phyloP scores from a whole-genome alignment of 1,140 invertebrate species.

The Drosophila prosaltans region DNA sequence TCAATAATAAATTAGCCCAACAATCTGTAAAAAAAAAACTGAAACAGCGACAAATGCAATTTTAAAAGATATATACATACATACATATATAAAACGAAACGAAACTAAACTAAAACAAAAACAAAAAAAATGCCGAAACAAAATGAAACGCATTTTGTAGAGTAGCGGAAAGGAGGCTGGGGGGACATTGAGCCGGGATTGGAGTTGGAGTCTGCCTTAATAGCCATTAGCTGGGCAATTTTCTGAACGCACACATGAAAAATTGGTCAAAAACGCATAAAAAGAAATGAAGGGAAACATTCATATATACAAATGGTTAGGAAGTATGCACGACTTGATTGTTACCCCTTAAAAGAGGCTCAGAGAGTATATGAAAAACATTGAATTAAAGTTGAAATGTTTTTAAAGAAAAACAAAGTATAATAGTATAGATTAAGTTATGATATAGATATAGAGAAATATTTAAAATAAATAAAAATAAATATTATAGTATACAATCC shows the following conservation, averaged over 20 bases:
- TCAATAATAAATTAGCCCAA: slow-evolving; percentile 76
- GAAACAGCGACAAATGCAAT: slow-evolving; percentile 57
- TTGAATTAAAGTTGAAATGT: no score
- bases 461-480: no score
- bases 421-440: no score
- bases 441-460: no score
- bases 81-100: not conserved
- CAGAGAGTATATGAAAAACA: no score
- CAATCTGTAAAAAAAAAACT: slow-evolving; percentile 58
- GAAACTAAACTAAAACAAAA: slow-evolving; percentile 22
- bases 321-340: not conserved
- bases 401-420: no score
- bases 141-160: slow-evolving; percentile 41
- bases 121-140: slow-evolving; percentile 48
- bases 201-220: slow-evolving; percentile 58
- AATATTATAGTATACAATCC: no score
- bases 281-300: slow-evolving; percentile 30
- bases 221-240: slow-evolving; percentile 76
- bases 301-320: not conserved
- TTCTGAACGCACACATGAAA: slow-evolving; percentile 61
- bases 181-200: slow-evolving; percentile 1
- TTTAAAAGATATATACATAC: slow-evolving; percentile 17
- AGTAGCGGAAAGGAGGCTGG: not conserved
- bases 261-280: slow-evolving; percentile 65
- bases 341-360: not conserved